Evolutionary conservation across 2,113 vertebrate species (phyloP), one percentile per base, ranked within the genome.

Genomic region (Panthera uncia): DNA sequence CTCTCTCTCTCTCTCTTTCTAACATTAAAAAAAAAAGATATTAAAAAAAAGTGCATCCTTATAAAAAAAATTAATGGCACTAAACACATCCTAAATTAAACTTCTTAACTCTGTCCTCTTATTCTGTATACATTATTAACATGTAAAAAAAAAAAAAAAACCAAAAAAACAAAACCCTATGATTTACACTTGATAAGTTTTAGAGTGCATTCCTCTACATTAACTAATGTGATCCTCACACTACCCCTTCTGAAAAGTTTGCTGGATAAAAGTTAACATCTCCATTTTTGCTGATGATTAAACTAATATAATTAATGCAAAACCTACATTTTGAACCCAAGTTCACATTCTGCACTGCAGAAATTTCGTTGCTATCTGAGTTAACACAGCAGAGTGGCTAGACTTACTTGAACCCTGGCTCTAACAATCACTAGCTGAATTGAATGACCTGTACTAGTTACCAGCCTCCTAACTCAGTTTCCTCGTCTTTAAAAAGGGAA

Each of bases 61-160:
- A 9, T 45, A 45, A 45, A 45, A 45, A 95, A 84, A 50, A 81
- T 45, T 74, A 92, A 78, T 48, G 31, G 29, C 78, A 74, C 3
- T 93, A 31, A 87, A 95, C 31, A 78, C 21, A 93, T 9, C 4
- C 69, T 73, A 86, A 81, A 55, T 82, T 91, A 89, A 96, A 94
- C 45, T 96, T 92, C 29, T 50, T 76, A 76, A 50, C 19, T 73
- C 79, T 45, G 55, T 61, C 29, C 11, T 82, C 50, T 83, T 15
- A 76, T 63, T 93, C 41, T 65, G 86, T 61, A 86, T 9, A 95
- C 23, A 63, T 63, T 66, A 61, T 85, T 93, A 69, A 38, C 45
- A 76, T 33, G 74, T 90, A 57, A 78, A 65, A 90, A 96, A 29
- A 90, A 57, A 61, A 61, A 23, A 0, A 45, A 45, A 45, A n/a